Evolutionary conservation across 2,113 vertebrate species (phyloP), one percentile per base, ranked within the genome.

Genomic region (Empidonax traillii): DNA sequence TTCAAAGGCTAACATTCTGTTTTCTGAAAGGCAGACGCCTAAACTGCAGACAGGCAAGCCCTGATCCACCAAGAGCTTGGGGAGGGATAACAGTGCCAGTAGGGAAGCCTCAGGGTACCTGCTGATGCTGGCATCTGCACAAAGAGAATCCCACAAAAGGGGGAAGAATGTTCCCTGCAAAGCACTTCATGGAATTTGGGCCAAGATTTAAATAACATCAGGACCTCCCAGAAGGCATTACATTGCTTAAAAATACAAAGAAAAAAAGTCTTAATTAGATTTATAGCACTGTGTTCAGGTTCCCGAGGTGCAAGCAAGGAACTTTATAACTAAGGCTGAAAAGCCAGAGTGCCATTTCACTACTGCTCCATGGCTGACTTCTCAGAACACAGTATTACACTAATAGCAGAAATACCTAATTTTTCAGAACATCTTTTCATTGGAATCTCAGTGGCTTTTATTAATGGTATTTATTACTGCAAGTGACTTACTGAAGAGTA

Each of bases 71-170:
- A 3, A 53, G 58, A 65, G 46, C 68, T 62, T 5, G 2, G 23
- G 66, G 10, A 82, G 31, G 35, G 69, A 19, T 8, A 59, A 23
- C 84, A 66, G 16, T 0, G 2, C n/a, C 59, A 77, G 43, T 2
- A 0, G 2, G n/a, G 58, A 41, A 83, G 75, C 58, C 49, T 44
- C 0, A 0, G 49, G 75, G 46, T 27, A 65, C 33, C 22, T 0
- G 0, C 28, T 46, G 41, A 15, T 3, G 1, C 52, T 71, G 51
- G 76, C 53, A 66, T 17, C 49, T 28, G 23, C 0, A 12, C 43
- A 80, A 44, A 69, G 37, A 62, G 28, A 84, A 71, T 31, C 9
- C 4, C 55, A 59, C 17, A 69, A 53, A 92, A 89, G 1, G 0
- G 8, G 6, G 5, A 6, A 25, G 28, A 49, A 83, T 80, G 15